Conservation (phyloP, 2,797 vertebrate species). For the Artibeus jamaicensis region DNA sequence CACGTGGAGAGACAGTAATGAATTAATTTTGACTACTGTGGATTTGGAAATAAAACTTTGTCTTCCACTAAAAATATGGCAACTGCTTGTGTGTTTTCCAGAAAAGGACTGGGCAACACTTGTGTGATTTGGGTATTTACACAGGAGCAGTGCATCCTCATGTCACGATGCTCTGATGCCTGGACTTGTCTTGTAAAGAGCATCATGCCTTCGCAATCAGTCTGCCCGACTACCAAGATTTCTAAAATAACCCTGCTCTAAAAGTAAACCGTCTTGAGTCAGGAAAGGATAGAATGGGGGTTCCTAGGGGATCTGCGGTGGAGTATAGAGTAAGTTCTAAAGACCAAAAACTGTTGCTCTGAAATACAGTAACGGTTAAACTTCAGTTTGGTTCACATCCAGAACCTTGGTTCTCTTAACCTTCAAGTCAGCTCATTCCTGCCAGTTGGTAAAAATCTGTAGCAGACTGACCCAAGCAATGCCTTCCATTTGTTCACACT, state of each 20-base stretch:
- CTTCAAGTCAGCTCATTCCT: background rate
- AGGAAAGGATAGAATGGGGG: background rate
- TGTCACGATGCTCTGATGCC: background rate
- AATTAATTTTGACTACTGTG: background rate
- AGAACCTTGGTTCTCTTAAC: background rate
- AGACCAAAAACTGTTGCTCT: background rate
- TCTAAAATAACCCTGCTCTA: background rate
- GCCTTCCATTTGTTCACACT: background rate
- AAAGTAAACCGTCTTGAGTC: background rate
- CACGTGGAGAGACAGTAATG: background rate
- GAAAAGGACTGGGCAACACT: background rate
- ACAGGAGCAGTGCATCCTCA: background rate
- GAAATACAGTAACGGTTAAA: background rate
- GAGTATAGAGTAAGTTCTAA: background rate
- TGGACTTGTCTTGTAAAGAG: background rate
- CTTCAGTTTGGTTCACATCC: background rate
- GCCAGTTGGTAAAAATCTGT: background rate
- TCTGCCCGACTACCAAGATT: background rate
- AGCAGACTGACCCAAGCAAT: background rate
- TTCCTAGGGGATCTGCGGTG: background rate
- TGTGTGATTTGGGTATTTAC: background rate
- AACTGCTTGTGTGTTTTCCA: background rate
- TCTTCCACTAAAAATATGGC: background rate
- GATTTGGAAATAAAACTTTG: background rate
- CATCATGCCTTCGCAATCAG: accelerated